These are phyloP conservation scores for Pogona vitticeps DNA, from an alignment of 2,113 vertebrate species.

Conservation along the genomic window DNA sequence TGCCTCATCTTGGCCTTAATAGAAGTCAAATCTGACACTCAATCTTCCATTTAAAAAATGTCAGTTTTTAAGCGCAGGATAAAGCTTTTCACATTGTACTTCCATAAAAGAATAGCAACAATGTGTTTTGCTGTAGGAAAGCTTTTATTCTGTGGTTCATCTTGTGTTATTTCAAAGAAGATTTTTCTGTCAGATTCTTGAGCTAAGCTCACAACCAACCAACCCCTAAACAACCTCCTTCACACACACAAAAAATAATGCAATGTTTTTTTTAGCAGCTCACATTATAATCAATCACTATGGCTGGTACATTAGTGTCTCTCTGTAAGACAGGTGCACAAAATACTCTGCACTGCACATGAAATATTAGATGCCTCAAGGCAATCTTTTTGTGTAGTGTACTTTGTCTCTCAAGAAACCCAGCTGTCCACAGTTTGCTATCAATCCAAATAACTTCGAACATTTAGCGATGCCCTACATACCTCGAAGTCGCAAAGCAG, in stretches of 20 bases:
- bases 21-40: background rate
- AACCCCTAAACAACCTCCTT: background rate
- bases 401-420: background rate
- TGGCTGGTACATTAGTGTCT: background rate
- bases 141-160: background rate
- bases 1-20: background rate
- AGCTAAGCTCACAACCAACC: background rate
- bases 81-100: background rate
- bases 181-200: background rate
- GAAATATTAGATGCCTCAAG: background rate
- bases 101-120: background rate
- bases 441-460: background rate
- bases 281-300: background rate
- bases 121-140: background rate
- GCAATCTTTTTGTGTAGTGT: background rate
- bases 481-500: conserved; percentile 98
- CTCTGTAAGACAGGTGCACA: background rate
- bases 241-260: conserved; percentile 7
- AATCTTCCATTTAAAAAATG: background rate
- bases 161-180: background rate
- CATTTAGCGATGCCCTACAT: conserved; percentile 39
- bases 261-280: background rate
- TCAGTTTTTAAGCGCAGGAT: background rate
- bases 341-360: background rate
- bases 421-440: background rate